phyloP scores from a whole-genome alignment of 2,797 vertebrate genomes.

The Nannoperca australis region DNA sequence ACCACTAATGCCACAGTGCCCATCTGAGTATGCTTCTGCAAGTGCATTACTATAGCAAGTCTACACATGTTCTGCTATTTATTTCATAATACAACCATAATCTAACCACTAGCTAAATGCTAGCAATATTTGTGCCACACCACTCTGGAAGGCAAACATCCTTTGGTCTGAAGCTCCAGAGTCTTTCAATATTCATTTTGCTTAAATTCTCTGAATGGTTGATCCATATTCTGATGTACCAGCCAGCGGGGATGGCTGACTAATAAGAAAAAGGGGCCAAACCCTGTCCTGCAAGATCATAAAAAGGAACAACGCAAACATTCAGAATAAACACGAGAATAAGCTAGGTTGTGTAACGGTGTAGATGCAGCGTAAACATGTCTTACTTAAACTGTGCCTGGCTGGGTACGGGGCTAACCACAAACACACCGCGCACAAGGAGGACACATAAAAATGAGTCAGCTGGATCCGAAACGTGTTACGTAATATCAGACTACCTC shows the following conservation, averaged over 20 bases:
- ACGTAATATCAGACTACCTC: constrained; percentile 37
- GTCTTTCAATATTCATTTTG: neutral
- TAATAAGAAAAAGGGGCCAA: neutral
- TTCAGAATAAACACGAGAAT: neutral
- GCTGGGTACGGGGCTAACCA: neutral
- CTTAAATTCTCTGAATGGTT: neutral
- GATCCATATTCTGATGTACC: neutral
- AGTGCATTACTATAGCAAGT: neutral
- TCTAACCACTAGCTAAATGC: neutral
- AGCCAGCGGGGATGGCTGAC: neutral
- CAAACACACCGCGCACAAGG: constrained; percentile 7
- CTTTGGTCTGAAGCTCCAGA: neutral
- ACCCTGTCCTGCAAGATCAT: constrained; percentile 14
- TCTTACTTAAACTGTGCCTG: neutral
- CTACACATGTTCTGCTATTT: neutral
- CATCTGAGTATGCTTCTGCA: neutral
- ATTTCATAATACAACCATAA: neutral
- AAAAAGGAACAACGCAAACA: neutral
- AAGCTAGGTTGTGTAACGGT: neutral
- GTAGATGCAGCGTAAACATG: constrained; percentile 20
- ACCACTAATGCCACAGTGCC: neutral
- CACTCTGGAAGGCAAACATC: neutral
- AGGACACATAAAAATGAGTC: constrained; percentile 49
- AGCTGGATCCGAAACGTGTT: constrained; percentile 49
- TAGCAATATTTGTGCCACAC: neutral